Evolutionary conservation across 2,797 vertebrate species (phyloP), one percentile per base, ranked within the genome.

Genomic region (Xenopus petersii): DNA sequence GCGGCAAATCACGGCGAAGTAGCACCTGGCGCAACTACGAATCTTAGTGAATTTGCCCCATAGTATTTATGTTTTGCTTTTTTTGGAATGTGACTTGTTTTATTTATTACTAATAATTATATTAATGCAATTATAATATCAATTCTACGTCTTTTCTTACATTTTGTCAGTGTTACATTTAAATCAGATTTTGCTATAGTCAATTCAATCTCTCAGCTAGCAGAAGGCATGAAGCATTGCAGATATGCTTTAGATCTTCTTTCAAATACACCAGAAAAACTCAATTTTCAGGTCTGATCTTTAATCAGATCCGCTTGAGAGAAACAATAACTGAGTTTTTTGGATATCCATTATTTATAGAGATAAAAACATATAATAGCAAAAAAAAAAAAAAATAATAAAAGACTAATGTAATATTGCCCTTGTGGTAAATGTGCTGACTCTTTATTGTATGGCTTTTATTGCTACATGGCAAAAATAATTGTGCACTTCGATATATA

Each of bases 201-300:
- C 71, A 83, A 74, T 84, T 87, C 75, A 81, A 80, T 88, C 88
- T 87, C 80, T 85, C 79, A 80, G 82, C 12, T 85, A 70, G 71
- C 2, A 84, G 82, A 77, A 83, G 65, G 76, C 80, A 81, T 75
- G 76, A 83, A 86, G 75, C 51, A 71, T 21, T 15, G 21, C 17
- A 47, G 26, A 85, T 82, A 84, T 84, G 12, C 73, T 86, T 80
- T 86, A 79, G 62, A 75, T 80, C 51, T 81, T 67, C 71, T 81
- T 82, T 79, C 81, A 86, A 82, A 80, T 73, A 84, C 85, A 84
- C 67, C 64, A 67, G 80, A 88, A 88, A 56, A 88, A 84, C 59
- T 84, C 81, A 84, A 78, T 86, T 90, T 90, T 87, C 82, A 82
- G 83, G 70, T 84, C 75, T n/a, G 4, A 62, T 78, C 84, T 88